phyloP scores from a whole-genome alignment of 2,888 invertebrate species.

The Mythimna loreyi region DNA sequence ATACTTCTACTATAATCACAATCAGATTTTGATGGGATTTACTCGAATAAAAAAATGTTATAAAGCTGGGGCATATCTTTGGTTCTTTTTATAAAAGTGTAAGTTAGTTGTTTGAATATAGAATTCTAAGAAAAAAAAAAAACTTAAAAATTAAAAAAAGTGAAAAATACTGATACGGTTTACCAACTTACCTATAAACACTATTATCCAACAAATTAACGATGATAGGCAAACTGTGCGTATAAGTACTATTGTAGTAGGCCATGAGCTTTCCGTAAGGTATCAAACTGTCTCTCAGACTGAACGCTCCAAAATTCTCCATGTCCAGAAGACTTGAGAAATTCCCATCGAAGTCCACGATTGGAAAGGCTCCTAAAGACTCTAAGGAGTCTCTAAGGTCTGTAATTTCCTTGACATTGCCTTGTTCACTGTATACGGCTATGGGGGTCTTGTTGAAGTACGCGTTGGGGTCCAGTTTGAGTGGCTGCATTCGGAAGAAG shows the following conservation, averaged over 20 bases:
- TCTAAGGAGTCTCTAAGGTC: slow-evolving; percentile 82
- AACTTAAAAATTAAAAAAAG: neutral
- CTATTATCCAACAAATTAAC: slow-evolving; percentile 94
- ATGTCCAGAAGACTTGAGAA: slow-evolving; percentile 92
- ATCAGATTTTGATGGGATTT: no score
- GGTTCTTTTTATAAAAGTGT: no score
- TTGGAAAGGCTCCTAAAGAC: slow-evolving; percentile 81
- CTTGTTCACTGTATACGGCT: slow-evolving; percentile 91
- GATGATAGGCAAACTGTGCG: slow-evolving; percentile 94
- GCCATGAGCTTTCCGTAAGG: slow-evolving; percentile 91
- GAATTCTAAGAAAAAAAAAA: no score
- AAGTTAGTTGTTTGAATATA: no score
- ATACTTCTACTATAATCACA: no score
- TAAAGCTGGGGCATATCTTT: no score
- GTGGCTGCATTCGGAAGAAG: slow-evolving; percentile 92
- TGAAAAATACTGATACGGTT: neutral
- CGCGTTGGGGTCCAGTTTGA: slow-evolving; percentile 91
- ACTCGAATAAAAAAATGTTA: no score
- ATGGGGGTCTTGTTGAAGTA: slow-evolving; percentile 91
- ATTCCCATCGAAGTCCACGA: slow-evolving; percentile 92
- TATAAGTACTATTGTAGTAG: slow-evolving; percentile 95
- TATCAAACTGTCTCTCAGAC: slow-evolving; percentile 89
- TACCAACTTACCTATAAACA: slow-evolving; percentile 91
- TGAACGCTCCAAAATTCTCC: slow-evolving; percentile 93
- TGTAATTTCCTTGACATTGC: slow-evolving; percentile 77